Evolutionary conservation across 2,888 invertebrate species (phyloP).

Genomic region (Pristionchus mayeri): DNA sequence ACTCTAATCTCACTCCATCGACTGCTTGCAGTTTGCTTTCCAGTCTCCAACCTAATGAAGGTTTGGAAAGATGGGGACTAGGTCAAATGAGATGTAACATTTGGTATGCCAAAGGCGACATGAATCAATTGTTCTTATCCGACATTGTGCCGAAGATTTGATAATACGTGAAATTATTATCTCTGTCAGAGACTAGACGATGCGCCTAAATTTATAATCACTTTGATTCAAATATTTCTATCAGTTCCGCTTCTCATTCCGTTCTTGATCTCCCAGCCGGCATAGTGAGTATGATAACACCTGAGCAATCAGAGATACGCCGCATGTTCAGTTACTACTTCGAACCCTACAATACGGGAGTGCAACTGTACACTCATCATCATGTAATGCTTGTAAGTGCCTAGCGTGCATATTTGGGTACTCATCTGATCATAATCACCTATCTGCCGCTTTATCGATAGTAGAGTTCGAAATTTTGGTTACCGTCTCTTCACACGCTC

Average conservation of each 20-base stretch:
- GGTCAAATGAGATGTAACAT: too few species aligned
- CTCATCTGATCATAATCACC: too few species aligned
- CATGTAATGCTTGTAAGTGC: not conserved
- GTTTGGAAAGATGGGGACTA: not conserved
- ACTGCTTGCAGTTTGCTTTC: not conserved
- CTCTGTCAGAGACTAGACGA: not conserved
- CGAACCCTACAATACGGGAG: constrained; percentile 26
- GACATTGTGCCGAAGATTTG: too few species aligned
- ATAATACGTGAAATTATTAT: too few species aligned
- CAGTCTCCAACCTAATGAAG: not conserved
- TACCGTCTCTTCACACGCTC: too few species aligned
- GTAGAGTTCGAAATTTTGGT: too few species aligned
- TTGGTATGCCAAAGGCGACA: too few species aligned
- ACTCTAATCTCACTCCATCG: not conserved
- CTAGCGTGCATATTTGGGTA: too few species aligned
- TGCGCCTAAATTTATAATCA: not conserved
- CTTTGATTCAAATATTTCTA: not conserved
- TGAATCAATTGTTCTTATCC: too few species aligned
- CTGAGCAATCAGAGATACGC: not conserved
- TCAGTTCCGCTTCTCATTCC: not conserved
- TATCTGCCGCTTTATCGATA: too few species aligned
- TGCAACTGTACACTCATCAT: not conserved
- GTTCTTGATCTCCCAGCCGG: not conserved
- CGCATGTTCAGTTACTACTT: not conserved
- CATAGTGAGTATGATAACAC: too few species aligned